phyloP scores from a whole-genome alignment of 2,113 vertebrate genomes.

The Seriola rivoliana region DNA sequence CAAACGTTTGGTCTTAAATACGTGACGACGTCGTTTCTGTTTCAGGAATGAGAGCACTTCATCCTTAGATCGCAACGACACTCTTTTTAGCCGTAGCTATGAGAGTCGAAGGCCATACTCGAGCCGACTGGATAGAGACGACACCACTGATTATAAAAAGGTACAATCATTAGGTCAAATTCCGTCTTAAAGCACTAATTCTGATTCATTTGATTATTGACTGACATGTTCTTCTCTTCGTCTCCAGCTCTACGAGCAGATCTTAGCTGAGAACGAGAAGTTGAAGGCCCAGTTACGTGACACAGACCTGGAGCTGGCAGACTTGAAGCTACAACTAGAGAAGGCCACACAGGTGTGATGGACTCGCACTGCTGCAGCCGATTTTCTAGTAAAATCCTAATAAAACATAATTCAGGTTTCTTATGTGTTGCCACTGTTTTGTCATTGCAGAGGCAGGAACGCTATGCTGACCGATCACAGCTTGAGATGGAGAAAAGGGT shows the following conservation, averaged over 20 bases:
- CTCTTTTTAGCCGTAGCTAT: slow-evolving; percentile 86
- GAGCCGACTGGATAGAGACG: slow-evolving; percentile 92
- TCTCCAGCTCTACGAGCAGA: slow-evolving; percentile 97
- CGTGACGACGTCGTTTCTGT: background rate
- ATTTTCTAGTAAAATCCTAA: accelerated
- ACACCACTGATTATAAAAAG: slow-evolving; percentile 97
- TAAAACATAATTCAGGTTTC: accelerated
- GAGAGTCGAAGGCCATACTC: slow-evolving; percentile 91
- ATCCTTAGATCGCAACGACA: slow-evolving; percentile 89
- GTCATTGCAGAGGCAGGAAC: slow-evolving; percentile 93
- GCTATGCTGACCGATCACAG: slow-evolving; percentile 96
- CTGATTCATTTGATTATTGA: background rate
- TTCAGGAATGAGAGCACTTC: slow-evolving; percentile 88
- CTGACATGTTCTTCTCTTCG: background rate
- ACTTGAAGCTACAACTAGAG: slow-evolving; percentile 96
- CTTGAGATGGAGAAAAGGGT: slow-evolving; percentile 99
- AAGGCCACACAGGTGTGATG: slow-evolving; percentile 94
- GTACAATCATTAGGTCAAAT: slow-evolving; percentile 65
- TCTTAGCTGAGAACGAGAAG: slow-evolving; percentile 97
- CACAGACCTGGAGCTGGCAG: slow-evolving; percentile 94
- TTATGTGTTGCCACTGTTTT: background rate
- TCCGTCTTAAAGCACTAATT: background rate
- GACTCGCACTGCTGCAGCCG: accelerated
- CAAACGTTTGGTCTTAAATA: background rate
- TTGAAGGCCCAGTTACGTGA: slow-evolving; percentile 97